phyloP scores from a whole-genome alignment of 2,888 invertebrate genomes.

The Imbricaverruca yamaguchii region DNA sequence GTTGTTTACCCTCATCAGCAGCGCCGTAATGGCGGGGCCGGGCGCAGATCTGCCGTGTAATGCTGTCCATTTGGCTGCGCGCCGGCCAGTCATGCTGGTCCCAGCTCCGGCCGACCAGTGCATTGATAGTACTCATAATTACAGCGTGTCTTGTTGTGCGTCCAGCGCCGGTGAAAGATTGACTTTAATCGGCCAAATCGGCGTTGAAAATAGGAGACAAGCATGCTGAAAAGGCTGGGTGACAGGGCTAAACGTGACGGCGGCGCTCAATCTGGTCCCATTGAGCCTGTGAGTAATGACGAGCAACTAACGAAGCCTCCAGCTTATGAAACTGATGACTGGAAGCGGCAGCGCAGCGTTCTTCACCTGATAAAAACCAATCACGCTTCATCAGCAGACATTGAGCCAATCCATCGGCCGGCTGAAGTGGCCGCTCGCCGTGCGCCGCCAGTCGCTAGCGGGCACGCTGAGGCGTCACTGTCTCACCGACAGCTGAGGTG shows the following conservation, averaged over 20 bases:
- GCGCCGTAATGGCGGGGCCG: not conserved
- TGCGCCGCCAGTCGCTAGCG: too few species aligned
- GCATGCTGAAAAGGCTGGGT: conserved; percentile 6
- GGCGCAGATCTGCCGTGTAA: not conserved
- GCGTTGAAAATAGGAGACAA: conserved; percentile 17
- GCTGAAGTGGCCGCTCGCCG: too few species aligned
- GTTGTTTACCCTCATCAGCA: not conserved
- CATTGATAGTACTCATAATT: conserved; percentile 13
- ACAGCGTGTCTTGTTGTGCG: not conserved
- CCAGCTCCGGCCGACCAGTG: not conserved
- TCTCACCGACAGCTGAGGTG: too few species aligned
- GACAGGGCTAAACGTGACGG: conserved; percentile 9
- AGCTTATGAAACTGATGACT: conserved; percentile 8
- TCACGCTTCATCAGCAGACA: not conserved
- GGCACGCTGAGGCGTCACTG: too few species aligned
- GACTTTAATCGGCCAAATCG: conserved; percentile 20
- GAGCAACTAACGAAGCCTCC: not conserved
- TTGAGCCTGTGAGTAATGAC: not conserved
- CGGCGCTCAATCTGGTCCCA: not conserved
- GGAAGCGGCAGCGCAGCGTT: not conserved
- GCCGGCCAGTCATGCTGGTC: too few species aligned
- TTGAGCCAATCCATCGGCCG: conserved; percentile 7
- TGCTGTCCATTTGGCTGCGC: not conserved
- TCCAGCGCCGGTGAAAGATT: not conserved
- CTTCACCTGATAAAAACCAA: conserved; percentile 4